Conservation (phyloP, 2,113 vertebrate species). For the Myrmophylax atrothorax region DNA sequence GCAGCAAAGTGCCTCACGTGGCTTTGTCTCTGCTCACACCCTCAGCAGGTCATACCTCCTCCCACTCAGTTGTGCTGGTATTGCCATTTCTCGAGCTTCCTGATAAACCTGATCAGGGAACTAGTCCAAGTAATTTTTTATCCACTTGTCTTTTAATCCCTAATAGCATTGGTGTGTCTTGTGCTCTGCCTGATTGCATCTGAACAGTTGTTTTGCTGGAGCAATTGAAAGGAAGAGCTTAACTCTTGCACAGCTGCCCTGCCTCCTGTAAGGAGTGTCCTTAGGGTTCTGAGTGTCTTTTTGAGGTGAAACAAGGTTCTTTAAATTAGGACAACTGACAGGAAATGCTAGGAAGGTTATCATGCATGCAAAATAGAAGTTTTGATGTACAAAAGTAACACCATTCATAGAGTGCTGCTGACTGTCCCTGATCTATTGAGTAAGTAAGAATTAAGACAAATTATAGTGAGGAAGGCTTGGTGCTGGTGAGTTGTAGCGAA, state of each 20-base stretch:
- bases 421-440: background rate
- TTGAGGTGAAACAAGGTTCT: background rate
- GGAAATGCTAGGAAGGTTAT: background rate
- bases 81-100: background rate
- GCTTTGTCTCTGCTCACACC: background rate
- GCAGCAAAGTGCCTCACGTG: background rate
- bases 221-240: background rate
- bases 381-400: background rate
- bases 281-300: background rate
- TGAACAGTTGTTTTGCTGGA: background rate
- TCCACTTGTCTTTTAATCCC: background rate
- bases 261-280: background rate
- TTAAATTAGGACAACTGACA: background rate
- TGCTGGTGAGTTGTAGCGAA: background rate
- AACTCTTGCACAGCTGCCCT: background rate
- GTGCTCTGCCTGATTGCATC: background rate
- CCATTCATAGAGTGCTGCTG: background rate
- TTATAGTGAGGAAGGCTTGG: background rate
- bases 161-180: background rate
- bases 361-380: background rate
- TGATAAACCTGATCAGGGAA: constrained; percentile 40
- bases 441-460: background rate
- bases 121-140: background rate
- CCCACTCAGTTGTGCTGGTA: background rate
- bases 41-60: constrained; percentile 2